phyloP scores from a whole-genome alignment of 2,797 vertebrate genomes.

The Ctenosaura bakeri region DNA sequence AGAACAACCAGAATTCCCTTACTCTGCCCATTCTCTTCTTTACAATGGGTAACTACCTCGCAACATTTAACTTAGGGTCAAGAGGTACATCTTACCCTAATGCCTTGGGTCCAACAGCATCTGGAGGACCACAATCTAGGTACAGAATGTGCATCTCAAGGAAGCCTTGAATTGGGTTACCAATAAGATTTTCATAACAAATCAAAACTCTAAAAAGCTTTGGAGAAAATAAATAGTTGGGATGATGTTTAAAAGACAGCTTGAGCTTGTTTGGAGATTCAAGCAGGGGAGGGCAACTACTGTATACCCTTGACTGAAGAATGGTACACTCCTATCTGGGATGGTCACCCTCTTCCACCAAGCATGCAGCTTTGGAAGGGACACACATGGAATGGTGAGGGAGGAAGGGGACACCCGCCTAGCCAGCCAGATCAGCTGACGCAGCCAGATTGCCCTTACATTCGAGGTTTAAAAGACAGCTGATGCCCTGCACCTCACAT shows the following conservation, averaged over 20 bases:
- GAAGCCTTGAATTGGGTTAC: not conserved
- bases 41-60: not conserved
- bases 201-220: not conserved
- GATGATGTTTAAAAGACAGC: not conserved
- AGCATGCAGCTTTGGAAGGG: too few species aligned
- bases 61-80: not conserved
- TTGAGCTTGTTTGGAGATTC: too few species aligned
- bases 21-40: not conserved
- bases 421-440: too few species aligned
- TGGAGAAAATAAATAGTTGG: not conserved
- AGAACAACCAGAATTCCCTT: not conserved
- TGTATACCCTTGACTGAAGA: too few species aligned
- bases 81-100: not conserved
- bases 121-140: not conserved
- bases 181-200: not conserved
- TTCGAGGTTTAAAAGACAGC: not conserved
- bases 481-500: not conserved
- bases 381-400: too few species aligned
- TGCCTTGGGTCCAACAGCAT: not conserved
- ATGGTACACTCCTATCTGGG: too few species aligned
- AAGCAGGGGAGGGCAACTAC: too few species aligned
- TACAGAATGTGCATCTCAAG: not conserved
- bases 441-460: too few species aligned
- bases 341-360: too few species aligned
- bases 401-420: too few species aligned